Conservation (phyloP, 1,140 invertebrate genomes). For the Aphelenchoides besseyi region DNA sequence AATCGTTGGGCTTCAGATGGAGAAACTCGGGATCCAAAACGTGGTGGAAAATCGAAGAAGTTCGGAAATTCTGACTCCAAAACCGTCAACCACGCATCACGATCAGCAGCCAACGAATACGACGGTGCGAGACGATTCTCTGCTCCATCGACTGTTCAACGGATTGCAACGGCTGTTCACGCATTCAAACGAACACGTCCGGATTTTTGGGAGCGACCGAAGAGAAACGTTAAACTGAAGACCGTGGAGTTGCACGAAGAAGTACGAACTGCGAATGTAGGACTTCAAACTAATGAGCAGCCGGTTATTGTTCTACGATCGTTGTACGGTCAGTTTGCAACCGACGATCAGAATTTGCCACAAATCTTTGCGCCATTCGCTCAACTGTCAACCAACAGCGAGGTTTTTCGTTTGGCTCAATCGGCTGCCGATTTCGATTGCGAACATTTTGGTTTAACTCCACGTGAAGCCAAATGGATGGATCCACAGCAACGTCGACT, state of each 20-base stretch:
- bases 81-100: no score
- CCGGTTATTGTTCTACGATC: neutral
- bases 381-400: neutral
- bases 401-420: neutral
- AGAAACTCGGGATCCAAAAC: no score
- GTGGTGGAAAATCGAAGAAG: no score
- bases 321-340: neutral
- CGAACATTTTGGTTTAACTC: neutral
- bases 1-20: neutral
- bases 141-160: constrained; percentile 63
- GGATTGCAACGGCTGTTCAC: constrained; percentile 47
- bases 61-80: no score
- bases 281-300: neutral
- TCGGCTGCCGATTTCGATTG: neutral
- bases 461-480: constrained; percentile 52
- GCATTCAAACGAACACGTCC: neutral
- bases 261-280: neutral
- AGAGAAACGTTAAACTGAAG: neutral
- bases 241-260: neutral
- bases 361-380: neutral
- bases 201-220: neutral
- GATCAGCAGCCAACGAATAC: no score
- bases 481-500: constrained; percentile 67
- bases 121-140: neutral
- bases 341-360: neutral